These are phyloP conservation scores for Chironomus tentans DNA, from an alignment of 2,888 invertebrate species.

Conservation along the genomic window DNA sequence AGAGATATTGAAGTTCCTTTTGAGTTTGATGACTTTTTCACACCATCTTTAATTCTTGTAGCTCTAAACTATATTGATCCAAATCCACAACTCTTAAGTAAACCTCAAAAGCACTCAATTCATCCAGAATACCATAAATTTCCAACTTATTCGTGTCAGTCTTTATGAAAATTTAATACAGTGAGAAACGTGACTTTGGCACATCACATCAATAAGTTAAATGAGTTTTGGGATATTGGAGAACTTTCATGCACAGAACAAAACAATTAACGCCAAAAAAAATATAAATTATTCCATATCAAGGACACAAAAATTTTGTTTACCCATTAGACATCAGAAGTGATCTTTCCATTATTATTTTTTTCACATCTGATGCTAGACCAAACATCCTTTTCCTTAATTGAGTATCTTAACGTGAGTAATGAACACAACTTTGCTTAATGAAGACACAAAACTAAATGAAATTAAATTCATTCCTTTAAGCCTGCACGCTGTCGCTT, in stretches of 20 bases:
- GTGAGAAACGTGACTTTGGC: not conserved
- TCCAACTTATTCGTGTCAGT: too few relatives aligned
- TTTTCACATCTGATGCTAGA: constrained; percentile 29
- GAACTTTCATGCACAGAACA: too few relatives aligned
- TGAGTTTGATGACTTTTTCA: too few relatives aligned
- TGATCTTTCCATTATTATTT: constrained; percentile 10
- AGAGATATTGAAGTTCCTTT: too few relatives aligned
- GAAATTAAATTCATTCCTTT: not conserved
- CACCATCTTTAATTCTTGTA: too few relatives aligned
- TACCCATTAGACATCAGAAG: not conserved
- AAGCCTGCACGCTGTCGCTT: not conserved
- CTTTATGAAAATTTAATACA: not conserved
- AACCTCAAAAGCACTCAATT: too few relatives aligned
- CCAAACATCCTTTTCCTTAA: constrained; percentile 28
- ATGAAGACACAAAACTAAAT: constrained; percentile 14
- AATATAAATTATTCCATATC: not conserved
- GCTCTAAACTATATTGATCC: too few relatives aligned
- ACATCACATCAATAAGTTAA: not conserved
- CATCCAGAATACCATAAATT: too few relatives aligned
- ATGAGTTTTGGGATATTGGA: not conserved
- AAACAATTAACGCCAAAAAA: not conserved
- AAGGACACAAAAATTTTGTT: not conserved
- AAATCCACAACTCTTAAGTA: too few relatives aligned
- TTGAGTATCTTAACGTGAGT: not conserved
- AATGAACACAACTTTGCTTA: not conserved